Evolutionary conservation across 2,888 invertebrate species (phyloP), one percentile per base, ranked within the genome.

Genomic region (Diarsia brunnea): DNA sequence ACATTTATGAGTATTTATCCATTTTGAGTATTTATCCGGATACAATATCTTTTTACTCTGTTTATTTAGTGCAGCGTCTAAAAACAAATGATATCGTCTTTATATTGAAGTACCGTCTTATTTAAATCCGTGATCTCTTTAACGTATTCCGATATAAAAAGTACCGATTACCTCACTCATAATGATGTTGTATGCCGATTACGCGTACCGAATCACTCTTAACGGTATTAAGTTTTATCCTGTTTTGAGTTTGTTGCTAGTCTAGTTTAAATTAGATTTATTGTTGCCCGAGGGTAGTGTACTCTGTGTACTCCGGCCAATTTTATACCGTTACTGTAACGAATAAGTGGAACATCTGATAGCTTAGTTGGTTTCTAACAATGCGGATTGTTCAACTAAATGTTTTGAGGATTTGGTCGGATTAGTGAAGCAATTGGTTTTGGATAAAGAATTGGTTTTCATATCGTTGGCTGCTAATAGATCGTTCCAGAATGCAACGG

Each of bases 281-380:
- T 78, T 76, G 73, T 75, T 61, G 75, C 78, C 70, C 11, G 55
- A 72, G 73, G 84, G 76, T 70, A 73, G 73, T 58, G 67, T 65
- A 70, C 38, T 38, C 38, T 38, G 38, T 38, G 38, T 38, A 38
- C 69, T 64, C 49, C 11, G 49, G 58, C 72, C 72, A 69, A 85
- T 85, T 83, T 65, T 70, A 64, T 84, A 80, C 87, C 78, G 84
- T 84, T 87, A 81, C 31, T 47, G 79, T 60, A 60, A 51, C 66
- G 53, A 75, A 76, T 27, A 87, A 77, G 80, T 85, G 53, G 78
- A 72, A 24, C 75, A 83, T 83, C 84, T 67, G 78, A 74, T 80
- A 70, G 31, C 65, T 63, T 51, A 66, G 51, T 61, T 69, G 14
- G 51, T 24, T 38, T 72, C 5, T 63, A 84, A 81, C 78, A 84